Percentiles rank a stretch among this genome's conserved stretches.
Conservation (phyloP, 2,113 vertebrate genomes). For the Spermophilus dauricus region DNA sequence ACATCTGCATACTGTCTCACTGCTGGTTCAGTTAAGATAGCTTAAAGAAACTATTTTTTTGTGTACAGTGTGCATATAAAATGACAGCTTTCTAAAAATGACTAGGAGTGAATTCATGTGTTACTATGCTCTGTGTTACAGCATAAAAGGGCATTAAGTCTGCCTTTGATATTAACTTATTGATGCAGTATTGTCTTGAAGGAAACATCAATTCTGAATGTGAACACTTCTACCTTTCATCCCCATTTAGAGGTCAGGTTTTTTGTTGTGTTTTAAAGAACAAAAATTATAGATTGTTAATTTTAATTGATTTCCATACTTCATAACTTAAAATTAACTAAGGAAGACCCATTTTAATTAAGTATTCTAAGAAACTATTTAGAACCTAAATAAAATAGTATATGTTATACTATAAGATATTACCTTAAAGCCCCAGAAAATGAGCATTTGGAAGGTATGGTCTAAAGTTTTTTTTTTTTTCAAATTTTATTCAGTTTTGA, state of each 20-base stretch:
- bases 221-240: background rate
- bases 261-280: background rate
- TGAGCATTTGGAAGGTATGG: background rate
- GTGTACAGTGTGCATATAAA: background rate
- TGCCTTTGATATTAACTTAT: background rate
- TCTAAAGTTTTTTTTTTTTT: background rate
- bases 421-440: background rate
- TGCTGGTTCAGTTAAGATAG: background rate
- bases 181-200: background rate
- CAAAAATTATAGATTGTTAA: background rate
- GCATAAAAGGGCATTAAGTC: background rate
- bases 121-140: background rate
- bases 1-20: background rate
- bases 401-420: background rate
- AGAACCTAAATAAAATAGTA: background rate
- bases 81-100: background rate
- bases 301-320: background rate
- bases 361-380: background rate
- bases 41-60: background rate
- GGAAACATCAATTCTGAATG: background rate
- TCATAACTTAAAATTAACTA: background rate
- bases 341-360: background rate
- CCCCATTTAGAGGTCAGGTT: background rate
- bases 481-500: background rate
- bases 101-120: background rate